These are phyloP conservation scores for Linyphia triangularis DNA, from an alignment of 2,888 invertebrate genomes.

Conservation along the genomic window DNA sequence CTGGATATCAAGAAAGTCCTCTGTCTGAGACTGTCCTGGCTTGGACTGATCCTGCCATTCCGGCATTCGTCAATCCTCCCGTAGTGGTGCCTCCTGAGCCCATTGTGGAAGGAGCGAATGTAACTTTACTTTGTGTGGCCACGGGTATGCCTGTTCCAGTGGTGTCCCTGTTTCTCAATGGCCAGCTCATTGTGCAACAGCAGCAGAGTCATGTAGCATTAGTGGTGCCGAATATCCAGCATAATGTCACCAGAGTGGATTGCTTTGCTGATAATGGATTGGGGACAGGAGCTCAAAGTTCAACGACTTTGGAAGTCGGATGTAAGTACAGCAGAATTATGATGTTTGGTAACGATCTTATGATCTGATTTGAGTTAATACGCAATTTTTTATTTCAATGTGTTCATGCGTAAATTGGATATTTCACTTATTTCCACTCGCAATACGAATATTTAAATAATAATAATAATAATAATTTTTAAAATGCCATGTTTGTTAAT, in stretches of 20 bases:
- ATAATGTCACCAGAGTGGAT: slow-evolving; percentile 89
- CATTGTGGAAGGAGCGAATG: slow-evolving; percentile 90
- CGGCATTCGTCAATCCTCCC: slow-evolving; percentile 88
- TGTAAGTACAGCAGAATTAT: slow-evolving; percentile 83
- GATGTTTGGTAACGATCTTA: too few relatives aligned
- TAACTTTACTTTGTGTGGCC: slow-evolving; percentile 91
- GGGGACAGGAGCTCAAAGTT: slow-evolving; percentile 91
- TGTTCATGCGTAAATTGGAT: too few relatives aligned
- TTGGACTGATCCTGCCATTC: slow-evolving; percentile 92
- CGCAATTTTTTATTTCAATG: too few relatives aligned
- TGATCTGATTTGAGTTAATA: too few relatives aligned
- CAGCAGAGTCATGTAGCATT: slow-evolving; percentile 91
- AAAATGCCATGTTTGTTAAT: too few relatives aligned
- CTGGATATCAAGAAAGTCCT: slow-evolving; percentile 85
- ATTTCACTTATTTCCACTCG: too few relatives aligned
- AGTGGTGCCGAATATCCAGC: slow-evolving; percentile 81
- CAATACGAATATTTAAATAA: too few relatives aligned
- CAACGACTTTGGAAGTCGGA: slow-evolving; percentile 88
- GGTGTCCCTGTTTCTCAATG: slow-evolving; percentile 89
- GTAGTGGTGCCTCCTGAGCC: slow-evolving; percentile 90
- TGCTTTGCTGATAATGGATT: slow-evolving; percentile 94
- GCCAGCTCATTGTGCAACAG: slow-evolving; percentile 89
- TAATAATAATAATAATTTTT: too few relatives aligned
- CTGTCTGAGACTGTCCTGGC: slow-evolving; percentile 90
- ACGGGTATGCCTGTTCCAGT: slow-evolving; percentile 92